A percentile compares a stretch with the other conserved stretches of the same genome.
These are phyloP conservation scores for Acanthochromis polyacanthus DNA, from an alignment of 2,113 vertebrate species.

Conservation along the genomic window DNA sequence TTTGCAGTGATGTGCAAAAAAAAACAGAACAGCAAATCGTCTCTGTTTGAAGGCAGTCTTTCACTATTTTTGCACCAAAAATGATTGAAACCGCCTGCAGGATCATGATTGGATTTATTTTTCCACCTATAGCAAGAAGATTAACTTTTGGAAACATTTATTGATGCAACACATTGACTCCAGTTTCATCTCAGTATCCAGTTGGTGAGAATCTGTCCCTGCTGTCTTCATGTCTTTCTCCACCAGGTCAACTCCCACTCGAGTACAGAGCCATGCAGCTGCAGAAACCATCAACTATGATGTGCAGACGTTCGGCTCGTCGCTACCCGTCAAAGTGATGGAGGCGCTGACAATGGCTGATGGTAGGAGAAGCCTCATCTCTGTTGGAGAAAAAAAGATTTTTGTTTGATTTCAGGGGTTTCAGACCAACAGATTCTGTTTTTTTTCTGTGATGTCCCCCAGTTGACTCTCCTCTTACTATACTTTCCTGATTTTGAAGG, in stretches of 20 bases:
- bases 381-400: too few species aligned
- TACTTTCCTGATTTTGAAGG: too few species aligned
- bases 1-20: too few species aligned
- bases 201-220: background rate
- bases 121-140: too few species aligned
- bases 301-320: constrained; percentile 92
- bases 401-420: too few species aligned
- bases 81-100: too few species aligned
- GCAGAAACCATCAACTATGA: constrained; percentile 91
- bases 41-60: too few species aligned
- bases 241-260: constrained; percentile 90
- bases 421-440: too few species aligned
- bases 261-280: constrained; percentile 85
- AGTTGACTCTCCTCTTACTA: background rate
- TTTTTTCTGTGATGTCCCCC: background rate
- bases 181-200: background rate
- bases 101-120: too few species aligned
- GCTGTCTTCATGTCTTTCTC: constrained; percentile 17
- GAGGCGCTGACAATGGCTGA: constrained; percentile 91
- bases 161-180: background rate
- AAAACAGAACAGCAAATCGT: too few species aligned
- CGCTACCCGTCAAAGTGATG: constrained; percentile 96
- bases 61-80: too few species aligned
- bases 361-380: constrained; percentile 77
- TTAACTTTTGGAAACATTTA: background rate